Base-by-base conservation (phyloP, 2,888 invertebrate species). In the Andrena dorsata region DNA sequence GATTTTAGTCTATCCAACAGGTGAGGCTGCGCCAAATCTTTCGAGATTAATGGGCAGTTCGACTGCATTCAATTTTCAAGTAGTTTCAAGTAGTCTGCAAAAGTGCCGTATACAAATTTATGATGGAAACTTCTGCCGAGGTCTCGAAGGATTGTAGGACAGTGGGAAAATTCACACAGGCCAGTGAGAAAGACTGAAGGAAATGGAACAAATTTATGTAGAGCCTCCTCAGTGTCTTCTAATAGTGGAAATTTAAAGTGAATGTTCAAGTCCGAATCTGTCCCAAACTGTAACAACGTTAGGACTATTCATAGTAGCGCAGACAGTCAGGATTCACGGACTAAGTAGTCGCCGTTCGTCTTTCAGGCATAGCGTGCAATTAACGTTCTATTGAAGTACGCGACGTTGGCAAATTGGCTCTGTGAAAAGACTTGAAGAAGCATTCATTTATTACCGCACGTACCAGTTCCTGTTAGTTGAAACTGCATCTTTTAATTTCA, bases 1-100 rank as follows among this genome's bases (percentile, higher is more conserved):
- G 41, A 95, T 97, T 91, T 95, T 97, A 89, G 95, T 97, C 84
- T 96, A 96, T 93, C 96, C 96, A 26, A 96, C 96, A 91, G 96
- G 96, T 96, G 92, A 94, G 94, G 74, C 26, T 10, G 5, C n/a
- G 8, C 0, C 3, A 61, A 47, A 7, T 60, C n/a, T 65, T 8
- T 23, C 7, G 2, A 2, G 20, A 53, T 53, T 20, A 23, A 53
- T 8, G n/a, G 20, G 10, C 26, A 61, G 16, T 61, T 66, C 65
- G 30, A 66, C 51, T 30, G 16, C n/a, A 5, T 2, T 49, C 1
- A n/a, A 30, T 30, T 51, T 26, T n/a, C 13, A 66, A 51, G 28
- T 6, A n/a, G 49, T 41, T 41, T 65, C 49, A 2, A n/a, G 16
- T 49, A 10, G 8, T 16, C 30, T 1, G 1, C n/a, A 61, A 2